These are phyloP conservation scores for Lepus americanus DNA, from an alignment of 2,113 vertebrate genomes.

Conservation along the genomic window DNA sequence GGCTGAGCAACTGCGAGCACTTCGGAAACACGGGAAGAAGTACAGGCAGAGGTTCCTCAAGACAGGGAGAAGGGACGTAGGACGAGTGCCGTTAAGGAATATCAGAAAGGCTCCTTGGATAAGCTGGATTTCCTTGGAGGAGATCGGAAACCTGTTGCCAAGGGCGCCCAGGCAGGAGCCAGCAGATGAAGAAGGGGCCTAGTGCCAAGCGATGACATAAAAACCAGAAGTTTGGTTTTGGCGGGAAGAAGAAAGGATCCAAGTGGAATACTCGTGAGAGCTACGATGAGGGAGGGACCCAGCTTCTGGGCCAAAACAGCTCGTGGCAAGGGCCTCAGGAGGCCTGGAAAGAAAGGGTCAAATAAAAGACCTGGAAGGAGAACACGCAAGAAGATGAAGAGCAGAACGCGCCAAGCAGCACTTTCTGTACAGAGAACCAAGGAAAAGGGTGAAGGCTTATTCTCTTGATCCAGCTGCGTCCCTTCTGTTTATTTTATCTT, in stretches of 20 bases:
- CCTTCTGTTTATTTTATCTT: neutral
- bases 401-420: slow-evolving; percentile 82
- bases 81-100: slow-evolving; percentile 96
- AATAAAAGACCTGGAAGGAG: slow-evolving; percentile 96
- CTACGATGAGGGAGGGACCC: slow-evolving; percentile 91
- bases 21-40: slow-evolving; percentile 98
- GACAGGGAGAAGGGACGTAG: slow-evolving; percentile 97
- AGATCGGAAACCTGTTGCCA: slow-evolving; percentile 85
- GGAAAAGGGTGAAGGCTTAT: neutral
- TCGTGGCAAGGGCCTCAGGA: slow-evolving; percentile 89
- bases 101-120: slow-evolving; percentile 98
- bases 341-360: slow-evolving; percentile 87
- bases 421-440: neutral
- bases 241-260: slow-evolving; percentile 96
- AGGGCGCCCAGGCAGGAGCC: slow-evolving; percentile 81
- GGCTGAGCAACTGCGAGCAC: slow-evolving; percentile 96
- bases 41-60: slow-evolving; percentile 96
- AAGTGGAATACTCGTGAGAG: slow-evolving; percentile 99
- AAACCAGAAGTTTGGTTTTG: slow-evolving; percentile 97
- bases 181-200: slow-evolving; percentile 82
- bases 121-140: slow-evolving; percentile 98
- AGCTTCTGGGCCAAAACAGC: slow-evolving; percentile 92
- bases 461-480: neutral
- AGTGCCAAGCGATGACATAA: slow-evolving; percentile 95
- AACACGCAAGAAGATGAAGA: slow-evolving; percentile 94